These are phyloP conservation scores for Dasysyrphus albostriatus DNA, from an alignment of 2,888 invertebrate genomes.

Conservation along the genomic window DNA sequence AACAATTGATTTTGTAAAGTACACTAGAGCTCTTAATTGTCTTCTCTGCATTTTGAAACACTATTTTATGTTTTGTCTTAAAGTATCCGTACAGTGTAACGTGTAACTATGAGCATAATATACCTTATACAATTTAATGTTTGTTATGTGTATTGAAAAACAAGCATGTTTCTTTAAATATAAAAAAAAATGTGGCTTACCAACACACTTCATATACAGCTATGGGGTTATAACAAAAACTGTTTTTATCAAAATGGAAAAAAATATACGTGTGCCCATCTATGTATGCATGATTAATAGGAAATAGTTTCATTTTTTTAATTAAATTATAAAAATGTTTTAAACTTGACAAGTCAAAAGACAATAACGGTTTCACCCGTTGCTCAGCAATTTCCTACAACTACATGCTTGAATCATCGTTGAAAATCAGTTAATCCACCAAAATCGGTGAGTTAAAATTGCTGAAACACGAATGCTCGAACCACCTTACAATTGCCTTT, in stretches of 20 bases:
- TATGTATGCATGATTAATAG: not conserved
- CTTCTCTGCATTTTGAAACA: not conserved
- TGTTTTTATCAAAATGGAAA: slow-evolving; percentile 6
- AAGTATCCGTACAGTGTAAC: not conserved
- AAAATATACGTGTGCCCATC: slow-evolving; percentile 7
- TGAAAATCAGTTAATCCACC: too few relatives aligned
- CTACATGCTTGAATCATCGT: too few relatives aligned
- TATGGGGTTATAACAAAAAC: not conserved
- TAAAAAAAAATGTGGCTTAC: not conserved
- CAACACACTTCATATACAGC: not conserved
- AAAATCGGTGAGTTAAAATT: too few relatives aligned
- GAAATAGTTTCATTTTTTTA: not conserved
- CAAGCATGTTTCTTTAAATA: not conserved
- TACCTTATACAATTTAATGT: not conserved
- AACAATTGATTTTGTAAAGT: not conserved
- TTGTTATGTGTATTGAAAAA: slow-evolving; percentile 6
- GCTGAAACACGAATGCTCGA: too few relatives aligned
- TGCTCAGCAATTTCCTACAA: too few relatives aligned
- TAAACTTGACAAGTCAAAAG: not conserved
- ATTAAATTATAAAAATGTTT: not conserved
- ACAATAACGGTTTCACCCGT: not conserved
- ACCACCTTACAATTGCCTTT: too few relatives aligned
- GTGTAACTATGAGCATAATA: not conserved
- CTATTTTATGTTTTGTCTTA: not conserved
- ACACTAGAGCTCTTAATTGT: not conserved